Evolutionary conservation across 35 echinoderm and acorn worm genomes (phyloP).

Genomic region (Amphiura filiformis): DNA sequence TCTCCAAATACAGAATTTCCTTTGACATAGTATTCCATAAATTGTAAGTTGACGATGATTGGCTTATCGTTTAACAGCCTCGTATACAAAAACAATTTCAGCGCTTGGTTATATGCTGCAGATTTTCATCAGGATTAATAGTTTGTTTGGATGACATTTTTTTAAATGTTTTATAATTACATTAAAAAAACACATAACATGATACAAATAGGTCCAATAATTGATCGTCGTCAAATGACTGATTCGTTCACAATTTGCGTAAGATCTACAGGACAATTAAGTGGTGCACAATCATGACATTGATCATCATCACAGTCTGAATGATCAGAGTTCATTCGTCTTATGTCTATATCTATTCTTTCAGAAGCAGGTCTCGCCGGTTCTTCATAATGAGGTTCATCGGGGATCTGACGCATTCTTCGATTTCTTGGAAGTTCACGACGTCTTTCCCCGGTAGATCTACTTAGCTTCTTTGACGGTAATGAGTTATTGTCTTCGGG

Average conservation of each 20-base stretch:
- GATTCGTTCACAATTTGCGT: conserved; percentile 42
- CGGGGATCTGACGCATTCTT: background rate
- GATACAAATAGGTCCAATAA: background rate
- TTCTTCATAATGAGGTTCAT: background rate
- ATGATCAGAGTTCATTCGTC: background rate
- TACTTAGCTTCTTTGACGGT: conserved; percentile 56
- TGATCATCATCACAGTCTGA: conserved; percentile 26
- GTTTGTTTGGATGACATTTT: background rate
- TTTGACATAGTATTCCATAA: background rate
- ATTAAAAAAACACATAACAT: background rate
- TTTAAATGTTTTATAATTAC: background rate
- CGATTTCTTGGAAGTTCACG: background rate
- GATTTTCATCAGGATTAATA: background rate
- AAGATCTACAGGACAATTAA: conserved; percentile 18
- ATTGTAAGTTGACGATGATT: background rate
- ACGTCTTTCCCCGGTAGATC: conserved; percentile 39
- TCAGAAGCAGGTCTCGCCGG: background rate
- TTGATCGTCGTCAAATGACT: conserved; percentile 25
- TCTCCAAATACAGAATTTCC: background rate
- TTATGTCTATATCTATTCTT: background rate
- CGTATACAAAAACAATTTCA: background rate
- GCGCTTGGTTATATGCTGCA: background rate
- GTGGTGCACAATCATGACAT: conserved; percentile 12
- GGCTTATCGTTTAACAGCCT: background rate
- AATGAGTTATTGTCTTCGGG: background rate